Conservation (phyloP, 1,140 invertebrate genomes). For the Papilio polytes region DNA sequence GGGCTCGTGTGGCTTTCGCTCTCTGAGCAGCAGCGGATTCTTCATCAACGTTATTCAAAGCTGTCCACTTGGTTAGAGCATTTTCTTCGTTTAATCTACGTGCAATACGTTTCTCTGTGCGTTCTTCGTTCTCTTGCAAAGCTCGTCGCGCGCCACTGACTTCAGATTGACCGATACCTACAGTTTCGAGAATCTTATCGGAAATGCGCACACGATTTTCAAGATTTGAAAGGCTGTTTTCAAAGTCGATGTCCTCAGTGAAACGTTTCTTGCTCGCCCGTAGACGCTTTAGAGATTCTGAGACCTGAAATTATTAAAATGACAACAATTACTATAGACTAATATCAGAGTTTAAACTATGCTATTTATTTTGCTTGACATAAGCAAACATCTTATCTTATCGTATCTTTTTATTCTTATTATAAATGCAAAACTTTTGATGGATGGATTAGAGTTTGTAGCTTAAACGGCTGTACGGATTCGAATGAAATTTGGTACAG, state of each 20-base stretch:
- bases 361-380: too few species aligned
- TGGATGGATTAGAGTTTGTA: too few species aligned
- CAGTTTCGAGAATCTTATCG: slow-evolving; percentile 85
- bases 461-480: too few species aligned
- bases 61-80: slow-evolving; percentile 84
- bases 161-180: slow-evolving; percentile 78
- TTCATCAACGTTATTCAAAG: slow-evolving; percentile 74
- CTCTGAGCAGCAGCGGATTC: slow-evolving; percentile 72
- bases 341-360: slow-evolving; percentile 23
- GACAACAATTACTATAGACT: slow-evolving; percentile 17
- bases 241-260: slow-evolving; percentile 84
- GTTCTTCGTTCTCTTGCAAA: slow-evolving; percentile 79
- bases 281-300: slow-evolving; percentile 79
- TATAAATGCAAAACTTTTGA: too few species aligned
- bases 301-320: slow-evolving; percentile 68
- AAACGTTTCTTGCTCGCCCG: slow-evolving; percentile 84
- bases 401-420: too few species aligned
- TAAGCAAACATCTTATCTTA: too few species aligned
- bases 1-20: slow-evolving; percentile 79
- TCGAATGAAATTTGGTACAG: too few species aligned
- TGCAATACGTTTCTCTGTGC: slow-evolving; percentile 82
- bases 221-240: slow-evolving; percentile 82
- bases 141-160: slow-evolving; percentile 71
- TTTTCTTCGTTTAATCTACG: slow-evolving; percentile 74
- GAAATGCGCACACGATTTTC: slow-evolving; percentile 84